Conservation (phyloP, 2,888 invertebrate genomes). For the Trichogramma dendrolimi region DNA sequence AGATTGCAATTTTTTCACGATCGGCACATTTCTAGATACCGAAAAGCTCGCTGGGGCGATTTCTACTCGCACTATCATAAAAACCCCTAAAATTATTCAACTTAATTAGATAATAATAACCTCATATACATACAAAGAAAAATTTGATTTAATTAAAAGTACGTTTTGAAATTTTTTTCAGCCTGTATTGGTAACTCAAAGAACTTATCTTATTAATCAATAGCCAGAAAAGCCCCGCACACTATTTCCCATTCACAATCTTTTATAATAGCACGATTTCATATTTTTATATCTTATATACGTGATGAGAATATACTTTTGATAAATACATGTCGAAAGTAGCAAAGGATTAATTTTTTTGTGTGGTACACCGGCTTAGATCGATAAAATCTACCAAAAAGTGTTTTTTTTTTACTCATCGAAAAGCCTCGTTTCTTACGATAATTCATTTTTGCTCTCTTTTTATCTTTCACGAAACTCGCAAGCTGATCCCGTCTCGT, state of each 20-base stretch:
- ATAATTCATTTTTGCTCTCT: constrained; percentile 2
- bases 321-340: constrained; percentile 6
- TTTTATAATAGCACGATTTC: constrained; percentile 15
- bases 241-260: constrained; percentile 22
- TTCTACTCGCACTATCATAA: constrained; percentile 16
- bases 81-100: no score
- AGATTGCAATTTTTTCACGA: not conserved
- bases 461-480: not conserved
- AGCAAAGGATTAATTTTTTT: constrained; percentile 13
- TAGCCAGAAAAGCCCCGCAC: constrained; percentile 16
- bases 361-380: constrained; percentile 21
- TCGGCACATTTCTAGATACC: constrained; percentile 25
- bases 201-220: constrained; percentile 27
- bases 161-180: no score
- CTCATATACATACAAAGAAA: no score
- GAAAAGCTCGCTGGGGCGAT: constrained; percentile 18
- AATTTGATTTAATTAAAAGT: no score
- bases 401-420: no score
- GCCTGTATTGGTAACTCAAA: constrained; percentile 26
- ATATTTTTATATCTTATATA: constrained; percentile 13
- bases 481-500: no score
- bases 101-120: no score
- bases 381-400: not conserved
- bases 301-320: constrained; percentile 14
- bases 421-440: not conserved